Base-by-base conservation (phyloP, 2,888 invertebrate species). In the Drosophila melanosoma region DNA sequence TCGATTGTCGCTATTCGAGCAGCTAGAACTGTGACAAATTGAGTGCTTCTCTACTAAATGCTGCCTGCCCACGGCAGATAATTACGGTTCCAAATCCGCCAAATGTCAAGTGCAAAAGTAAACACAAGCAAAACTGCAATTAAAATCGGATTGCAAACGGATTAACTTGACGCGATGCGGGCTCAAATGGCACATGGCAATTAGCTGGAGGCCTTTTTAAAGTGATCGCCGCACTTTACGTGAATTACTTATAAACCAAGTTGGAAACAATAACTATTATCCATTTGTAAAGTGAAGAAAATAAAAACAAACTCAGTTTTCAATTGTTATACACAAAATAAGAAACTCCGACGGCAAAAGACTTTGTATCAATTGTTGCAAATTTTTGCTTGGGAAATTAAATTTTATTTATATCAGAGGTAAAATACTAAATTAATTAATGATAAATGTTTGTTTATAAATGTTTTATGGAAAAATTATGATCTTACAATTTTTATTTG, bases 1-100 rank as follows among this genome's bases (percentile, higher is more conserved):
- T 61, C 42, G 60, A 71, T 64, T 40, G 45, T 64, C 56, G 59
- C 23, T 54, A 42, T 49, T 45, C 23, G 45, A 45, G 23, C 61
- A 69, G 65, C 68, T 63, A 74, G 61, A 83, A 74, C 76, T 85
- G 86, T 90, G 88, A 89, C 90, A 85, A 87, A 87, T 87, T 63
- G 66, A 54, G 61, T 75, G 45, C 15, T 23, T 45, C 23, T 15
- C 15, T 45, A 23, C 29, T 29, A 29, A 29, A 29, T 29, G 29
- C 45, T 45, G 74, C 63, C 62, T 76, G 69, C 61, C 74, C 69
- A 64, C 58, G 72, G 74, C 63, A 79, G 72, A 80, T 80, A 77
- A 89, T 83, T 67, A 80, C 69, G 72, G 77, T 59, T 69, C 58
- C 58, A 68, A 67, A 69, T 62, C 59, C 70, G 45, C 54, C 58